phyloP scores from a whole-genome alignment of 2,113 vertebrate genomes.

The Lycaon pictus region DNA sequence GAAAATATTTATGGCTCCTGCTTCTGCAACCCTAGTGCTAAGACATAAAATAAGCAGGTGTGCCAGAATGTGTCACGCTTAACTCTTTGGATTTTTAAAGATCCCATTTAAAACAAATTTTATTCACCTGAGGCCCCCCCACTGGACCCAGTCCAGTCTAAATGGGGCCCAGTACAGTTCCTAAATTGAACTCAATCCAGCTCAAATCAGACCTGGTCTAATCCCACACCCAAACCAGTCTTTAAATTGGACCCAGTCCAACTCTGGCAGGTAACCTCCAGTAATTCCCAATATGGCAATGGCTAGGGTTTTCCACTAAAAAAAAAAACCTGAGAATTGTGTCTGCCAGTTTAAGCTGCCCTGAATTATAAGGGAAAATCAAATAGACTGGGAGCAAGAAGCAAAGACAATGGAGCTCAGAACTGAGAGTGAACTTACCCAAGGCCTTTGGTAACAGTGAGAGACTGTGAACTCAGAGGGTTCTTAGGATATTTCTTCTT shows the following conservation, averaged over 20 bases:
- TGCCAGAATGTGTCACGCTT: neutral
- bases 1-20: neutral
- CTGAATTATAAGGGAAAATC: neutral
- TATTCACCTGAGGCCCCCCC: neutral
- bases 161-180: neutral
- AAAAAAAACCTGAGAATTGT: neutral
- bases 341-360: neutral
- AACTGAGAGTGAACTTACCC: neutral
- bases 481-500: neutral
- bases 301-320: neutral
- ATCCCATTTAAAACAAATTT: neutral
- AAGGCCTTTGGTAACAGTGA: neutral
- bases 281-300: neutral
- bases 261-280: neutral
- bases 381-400: neutral
- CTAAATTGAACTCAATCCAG: neutral
- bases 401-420: neutral
- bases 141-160: neutral
- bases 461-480: neutral
- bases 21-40: neutral
- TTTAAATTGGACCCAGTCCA: neutral
- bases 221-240: neutral
- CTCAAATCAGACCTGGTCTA: neutral
- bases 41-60: neutral
- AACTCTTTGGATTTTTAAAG: neutral